Conservation (phyloP, 1,140 invertebrate species). For the Drosophila asahinai region DNA sequence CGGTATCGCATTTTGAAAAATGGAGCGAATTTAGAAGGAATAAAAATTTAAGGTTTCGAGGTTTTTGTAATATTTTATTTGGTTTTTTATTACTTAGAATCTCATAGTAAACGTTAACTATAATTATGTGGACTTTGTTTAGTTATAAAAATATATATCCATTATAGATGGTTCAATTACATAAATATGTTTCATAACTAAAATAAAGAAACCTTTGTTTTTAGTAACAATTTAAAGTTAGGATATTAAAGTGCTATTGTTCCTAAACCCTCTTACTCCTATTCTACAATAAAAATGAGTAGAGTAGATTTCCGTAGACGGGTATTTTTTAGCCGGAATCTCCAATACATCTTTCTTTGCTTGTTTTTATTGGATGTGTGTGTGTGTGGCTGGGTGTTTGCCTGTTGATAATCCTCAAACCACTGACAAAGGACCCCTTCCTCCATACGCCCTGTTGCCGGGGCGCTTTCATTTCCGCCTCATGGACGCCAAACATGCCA, state of each 20-base stretch:
- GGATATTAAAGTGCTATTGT: not conserved
- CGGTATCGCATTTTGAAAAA: not conserved
- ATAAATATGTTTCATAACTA: too few species aligned
- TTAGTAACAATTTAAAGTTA: too few species aligned
- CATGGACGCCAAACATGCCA: constrained; percentile 81
- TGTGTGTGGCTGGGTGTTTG: constrained; percentile 34
- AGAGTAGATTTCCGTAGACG: not conserved
- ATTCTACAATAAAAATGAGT: not conserved
- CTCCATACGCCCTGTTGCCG: constrained; percentile 50
- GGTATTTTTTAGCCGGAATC: constrained; percentile 23
- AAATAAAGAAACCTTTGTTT: not conserved
- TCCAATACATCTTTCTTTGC: not conserved
- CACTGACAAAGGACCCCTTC: constrained; percentile 30
- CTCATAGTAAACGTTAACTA: too few species aligned
- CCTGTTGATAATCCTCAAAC: constrained; percentile 76
- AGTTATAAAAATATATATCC: too few species aligned
- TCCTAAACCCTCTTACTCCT: too few species aligned
- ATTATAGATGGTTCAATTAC: too few species aligned
- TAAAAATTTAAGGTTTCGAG: not conserved
- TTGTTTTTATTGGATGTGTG: constrained; percentile 31
- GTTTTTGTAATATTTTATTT: not conserved
- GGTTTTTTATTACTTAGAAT: not conserved
- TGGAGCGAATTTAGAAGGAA: not conserved
- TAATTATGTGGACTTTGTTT: too few species aligned
- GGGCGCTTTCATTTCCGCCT: constrained; percentile 79